Base-by-base conservation (phyloP, 2,797 vertebrate genomes). In the Chelidonichthys spinosus region DNA sequence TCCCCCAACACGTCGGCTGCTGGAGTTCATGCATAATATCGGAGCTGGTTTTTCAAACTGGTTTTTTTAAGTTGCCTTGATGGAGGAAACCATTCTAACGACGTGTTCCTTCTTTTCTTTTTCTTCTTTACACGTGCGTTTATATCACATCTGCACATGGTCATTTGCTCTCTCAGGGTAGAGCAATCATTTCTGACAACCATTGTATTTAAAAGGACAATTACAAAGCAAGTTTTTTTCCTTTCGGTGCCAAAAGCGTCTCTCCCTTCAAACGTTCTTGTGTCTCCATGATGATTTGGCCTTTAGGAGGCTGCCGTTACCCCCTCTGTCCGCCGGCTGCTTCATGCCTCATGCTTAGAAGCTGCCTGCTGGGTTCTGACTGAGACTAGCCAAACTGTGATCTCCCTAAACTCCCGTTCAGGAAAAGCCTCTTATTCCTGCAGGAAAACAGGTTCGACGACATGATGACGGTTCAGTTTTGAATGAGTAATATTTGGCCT, bases 401-500 rank as follows among this genome's bases (percentile, higher is more conserved):
- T 69, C 70, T 67, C 54, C 49, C 18, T 46, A 49, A 60, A 72
- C 11, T 58, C 59, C 59, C 58, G 63, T 66, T 69, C 55, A 44
- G 37, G 18, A 32, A 62, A 43, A 58, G 37, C 9, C 43, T 74
- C 56, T 76, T 59, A 58, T 79, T 78, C 42, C 18, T 35, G 70
- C 59, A 54, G 55, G 42, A 63, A 35, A 72, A 69, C 40, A 63
- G 46, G 18, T 55, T 60, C 62, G 68, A 75, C 61, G 14, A 25
- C 39, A 52, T 13, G 25, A 60, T 69, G 74, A 68, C 61, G 79
- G 62, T 46, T 64, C 9, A 46, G 10, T 76, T 78, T 72, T 81
- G 49, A 83, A 74, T 74, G 76, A 70, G 73, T 50, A 77, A 77
- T 84, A 74, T 72, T 80, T 83, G 59, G 56, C 66, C 66, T 89